Evolutionary conservation across 2,113 vertebrate species (phyloP).

Genomic region (Pollimyrus isidori): DNA sequence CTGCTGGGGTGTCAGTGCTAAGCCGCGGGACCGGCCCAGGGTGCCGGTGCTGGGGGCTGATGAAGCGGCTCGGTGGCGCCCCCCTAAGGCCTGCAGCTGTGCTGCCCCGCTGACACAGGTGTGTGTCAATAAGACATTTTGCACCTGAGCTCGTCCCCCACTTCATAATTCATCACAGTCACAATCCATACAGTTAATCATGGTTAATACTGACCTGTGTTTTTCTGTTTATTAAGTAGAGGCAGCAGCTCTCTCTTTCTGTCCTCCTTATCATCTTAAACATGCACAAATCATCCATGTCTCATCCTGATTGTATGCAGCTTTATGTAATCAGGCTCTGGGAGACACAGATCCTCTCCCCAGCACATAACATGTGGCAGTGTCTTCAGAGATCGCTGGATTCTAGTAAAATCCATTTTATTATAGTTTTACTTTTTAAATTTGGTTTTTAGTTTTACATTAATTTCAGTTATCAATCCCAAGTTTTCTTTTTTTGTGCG

Average conservation of each 20-base stretch:
- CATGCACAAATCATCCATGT: not conserved
- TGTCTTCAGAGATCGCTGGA: not conserved
- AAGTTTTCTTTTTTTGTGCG: not conserved
- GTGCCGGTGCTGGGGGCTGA: not conserved
- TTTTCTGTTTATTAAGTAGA: not conserved
- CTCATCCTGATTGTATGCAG: not conserved
- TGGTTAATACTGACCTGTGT: not conserved
- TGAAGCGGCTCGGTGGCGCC: not conserved
- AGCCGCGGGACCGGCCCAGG: not conserved
- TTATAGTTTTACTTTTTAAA: not conserved
- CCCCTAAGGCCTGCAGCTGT: not conserved
- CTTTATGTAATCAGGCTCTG: not conserved
- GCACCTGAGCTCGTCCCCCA: not conserved
- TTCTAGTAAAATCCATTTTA: not conserved
- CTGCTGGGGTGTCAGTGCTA: not conserved
- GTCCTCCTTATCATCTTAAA: not conserved
- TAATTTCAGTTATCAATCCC: not conserved
- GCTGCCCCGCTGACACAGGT: not conserved
- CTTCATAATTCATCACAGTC: not conserved
- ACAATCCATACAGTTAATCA: not conserved
- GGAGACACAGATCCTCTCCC: not conserved
- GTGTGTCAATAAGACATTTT: not conserved
- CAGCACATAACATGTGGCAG: not conserved
- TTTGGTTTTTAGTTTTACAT: not conserved
- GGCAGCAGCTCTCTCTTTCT: not conserved